phyloP scores from a whole-genome alignment of 2,888 invertebrate species.

The Lithosia quadra region DNA sequence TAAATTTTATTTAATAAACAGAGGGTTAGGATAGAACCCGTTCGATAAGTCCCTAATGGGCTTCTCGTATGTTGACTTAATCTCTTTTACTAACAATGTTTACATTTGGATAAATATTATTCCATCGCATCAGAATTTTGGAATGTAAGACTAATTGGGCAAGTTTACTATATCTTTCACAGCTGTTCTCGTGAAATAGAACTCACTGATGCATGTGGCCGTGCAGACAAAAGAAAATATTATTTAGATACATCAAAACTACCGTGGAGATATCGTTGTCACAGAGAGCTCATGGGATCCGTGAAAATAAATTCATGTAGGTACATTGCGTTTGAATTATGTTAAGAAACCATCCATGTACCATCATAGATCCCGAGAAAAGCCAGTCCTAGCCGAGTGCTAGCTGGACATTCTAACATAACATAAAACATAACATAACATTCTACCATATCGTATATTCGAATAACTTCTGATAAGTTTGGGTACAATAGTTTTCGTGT shows the following conservation, averaged over 20 bases:
- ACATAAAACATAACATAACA: too few species aligned
- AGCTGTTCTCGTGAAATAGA: background rate
- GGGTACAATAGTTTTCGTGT: background rate
- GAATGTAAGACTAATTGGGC: too few species aligned
- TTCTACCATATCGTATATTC: background rate
- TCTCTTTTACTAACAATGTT: conserved; percentile 25
- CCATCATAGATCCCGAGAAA: background rate
- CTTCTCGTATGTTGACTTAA: conserved; percentile 15
- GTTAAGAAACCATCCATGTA: too few species aligned
- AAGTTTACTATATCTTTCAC: background rate
- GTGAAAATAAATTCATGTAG: background rate
- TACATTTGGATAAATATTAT: conserved; percentile 1
- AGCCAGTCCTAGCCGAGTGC: background rate
- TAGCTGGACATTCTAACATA: background rate
- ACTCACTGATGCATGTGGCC: background rate
- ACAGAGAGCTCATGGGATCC: background rate
- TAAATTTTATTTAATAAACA: conserved; percentile 1
- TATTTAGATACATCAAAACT: background rate
- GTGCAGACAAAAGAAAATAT: too few species aligned
- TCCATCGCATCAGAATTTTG: background rate
- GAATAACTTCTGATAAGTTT: background rate
- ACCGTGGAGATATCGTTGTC: background rate
- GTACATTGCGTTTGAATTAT: background rate
- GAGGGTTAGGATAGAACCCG: background rate
- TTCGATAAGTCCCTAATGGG: conserved; percentile 4